Evolutionary conservation across 2,888 invertebrate species (phyloP), one percentile per base, ranked within the genome.

Genomic region (Stratiomys singularior): DNA sequence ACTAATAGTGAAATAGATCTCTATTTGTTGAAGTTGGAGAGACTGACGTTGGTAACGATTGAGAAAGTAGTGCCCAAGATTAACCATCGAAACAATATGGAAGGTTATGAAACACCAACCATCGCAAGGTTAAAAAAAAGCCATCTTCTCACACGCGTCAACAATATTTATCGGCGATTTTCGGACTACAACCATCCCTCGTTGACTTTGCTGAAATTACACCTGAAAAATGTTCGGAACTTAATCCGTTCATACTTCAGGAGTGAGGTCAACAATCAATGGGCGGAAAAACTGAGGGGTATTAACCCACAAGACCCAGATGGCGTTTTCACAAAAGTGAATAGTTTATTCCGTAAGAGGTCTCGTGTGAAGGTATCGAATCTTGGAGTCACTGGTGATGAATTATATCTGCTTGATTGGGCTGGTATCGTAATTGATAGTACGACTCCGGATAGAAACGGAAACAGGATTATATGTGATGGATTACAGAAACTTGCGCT

Each of bases 81-180:
- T n/a, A n/a, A n/a, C n/a, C n/a, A 13, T 28, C 13, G 25, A 76
- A 63, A 25, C 27, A 46, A 76, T 28, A 44, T 69, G 46, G 67
- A 69, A 28, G 11, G 46, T 0, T 69, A 46, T 21, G 1, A 69
- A 69, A 46, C 67, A 4, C 1, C 21, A 7, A 13, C 37, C 11
- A 46, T 44, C 7, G 2, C 37, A 23, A 76, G 44, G 25, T 25
- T 64, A 21, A 60, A 76, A 64, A 44, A 47, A 64, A 44, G 63
- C 18, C 1, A 2, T 25, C 13, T 64, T 4, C 15, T 74, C 1
- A 58, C 25, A 1, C 25, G 18, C 21, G 15, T 74, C 7, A 28
- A 60, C 23, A 74, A 74, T 9, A 28, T 74, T 37, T 60, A 58
- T 18, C 56, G 60, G 28, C 27, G 64, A 15, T n/a, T 64, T 15